Evolutionary conservation across 2,888 invertebrate genomes (phyloP).

Genomic region (Cerceris rybyensis): DNA sequence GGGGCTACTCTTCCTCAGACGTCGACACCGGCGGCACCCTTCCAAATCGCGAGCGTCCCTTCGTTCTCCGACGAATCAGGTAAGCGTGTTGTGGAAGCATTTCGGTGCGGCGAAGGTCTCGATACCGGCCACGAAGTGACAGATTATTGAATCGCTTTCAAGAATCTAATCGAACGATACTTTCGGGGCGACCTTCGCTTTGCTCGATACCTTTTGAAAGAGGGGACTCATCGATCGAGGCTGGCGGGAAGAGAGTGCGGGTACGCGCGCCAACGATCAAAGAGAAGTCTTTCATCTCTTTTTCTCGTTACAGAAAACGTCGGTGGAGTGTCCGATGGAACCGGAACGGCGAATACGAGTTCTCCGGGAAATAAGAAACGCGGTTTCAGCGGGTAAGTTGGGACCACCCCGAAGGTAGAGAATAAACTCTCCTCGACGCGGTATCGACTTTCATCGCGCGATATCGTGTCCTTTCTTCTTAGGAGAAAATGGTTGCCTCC

Average conservation of each 20-base stretch:
- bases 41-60: slow-evolving; percentile 10
- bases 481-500: slow-evolving; percentile 94
- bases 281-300: slow-evolving; percentile 6
- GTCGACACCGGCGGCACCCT: not conserved
- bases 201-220: too few relatives aligned
- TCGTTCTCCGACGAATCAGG: slow-evolving; percentile 46
- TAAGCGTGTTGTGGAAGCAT: slow-evolving; percentile 6
- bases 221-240: too few relatives aligned
- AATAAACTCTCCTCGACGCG: not conserved
- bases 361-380: slow-evolving; percentile 93
- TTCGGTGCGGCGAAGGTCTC: not conserved
- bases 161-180: not conserved
- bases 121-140: not conserved
- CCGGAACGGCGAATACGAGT: slow-evolving; percentile 85
- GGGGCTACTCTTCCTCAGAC: not conserved
- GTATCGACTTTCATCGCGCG: not conserved
- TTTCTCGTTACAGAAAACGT: slow-evolving; percentile 84
- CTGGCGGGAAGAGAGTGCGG: too few relatives aligned
- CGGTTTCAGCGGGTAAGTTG: slow-evolving; percentile 91
- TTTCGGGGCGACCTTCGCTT: too few relatives aligned
- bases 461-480: slow-evolving; percentile 38
- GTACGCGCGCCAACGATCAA: too few relatives aligned
- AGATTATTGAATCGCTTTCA: not conserved
- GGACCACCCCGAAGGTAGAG: not conserved
- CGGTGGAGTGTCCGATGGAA: slow-evolving; percentile 84